Evolutionary conservation across 1,140 invertebrate genomes (phyloP), one percentile per base, ranked within the genome.

Genomic region (Neuroterus valhalla): DNA sequence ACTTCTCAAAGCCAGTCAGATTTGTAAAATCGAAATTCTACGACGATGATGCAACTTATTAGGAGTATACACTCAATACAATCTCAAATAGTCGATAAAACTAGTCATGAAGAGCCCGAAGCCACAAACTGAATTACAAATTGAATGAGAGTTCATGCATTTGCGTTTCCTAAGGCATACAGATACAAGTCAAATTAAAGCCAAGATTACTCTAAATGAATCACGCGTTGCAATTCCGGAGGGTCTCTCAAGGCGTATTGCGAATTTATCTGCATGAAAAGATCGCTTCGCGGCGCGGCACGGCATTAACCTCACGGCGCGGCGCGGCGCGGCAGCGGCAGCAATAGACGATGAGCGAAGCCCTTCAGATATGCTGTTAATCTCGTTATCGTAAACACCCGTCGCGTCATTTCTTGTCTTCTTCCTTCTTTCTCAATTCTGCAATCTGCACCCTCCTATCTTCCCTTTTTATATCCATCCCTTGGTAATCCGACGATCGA

Each of bases 361-460:
- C 79, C 52, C 74, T 75, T 71, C 31, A 48, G 52, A 23, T 68
- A 15, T 73, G 38, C 70, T 80, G 74, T 77, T 81, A 81, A 81
- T 81, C 79, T 78, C 66, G 72, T 81, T 78, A 81, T 74, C 55
- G 79, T 78, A 78, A 76, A 81, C 79, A 77, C 76, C 71, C 48
- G 76, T 74, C 79, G 76, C 74, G 74, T 78, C 79, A 46, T 50
- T 52, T 23, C 21, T 38, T 26, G 55, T 62, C 55, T n/a, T 62
- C n/a, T 62, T 62, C 23, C 12, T 15, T 8, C 31, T 38, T 38
- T 38, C 31, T 38, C 0, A 5, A 38, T 38, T 38, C 31, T 38
- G 31, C 31, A 38, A 38, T 38, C 31, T 38, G 10, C 23, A 10
- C 55, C 52, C 23, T 26, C 19, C 23, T 14, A 31, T 26, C 23